Evolutionary conservation across 2,797 vertebrate genomes (phyloP).

Genomic region (Siniperca scherzeri): DNA sequence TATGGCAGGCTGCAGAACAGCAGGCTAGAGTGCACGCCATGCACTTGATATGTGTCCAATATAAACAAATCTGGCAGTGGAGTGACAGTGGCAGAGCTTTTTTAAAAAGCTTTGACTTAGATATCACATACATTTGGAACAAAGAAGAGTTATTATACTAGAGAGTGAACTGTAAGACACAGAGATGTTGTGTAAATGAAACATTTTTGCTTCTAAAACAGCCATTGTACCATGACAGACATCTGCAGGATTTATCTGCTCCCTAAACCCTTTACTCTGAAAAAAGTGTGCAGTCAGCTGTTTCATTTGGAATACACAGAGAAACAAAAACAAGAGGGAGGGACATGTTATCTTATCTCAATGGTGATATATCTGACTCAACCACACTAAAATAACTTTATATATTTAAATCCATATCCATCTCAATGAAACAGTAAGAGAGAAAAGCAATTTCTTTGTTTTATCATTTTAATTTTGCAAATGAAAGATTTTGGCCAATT

Average conservation of each 20-base stretch:
- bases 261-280: conserved; percentile 17
- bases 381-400: not conserved
- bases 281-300: conserved; percentile 41
- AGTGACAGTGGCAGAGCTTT: conserved; percentile 12
- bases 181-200: conserved; percentile 28
- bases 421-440: not conserved
- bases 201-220: conserved; percentile 14
- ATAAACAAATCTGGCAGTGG: conserved; percentile 19
- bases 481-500: conserved; percentile 36
- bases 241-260: conserved; percentile 47
- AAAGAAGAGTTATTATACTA: not conserved
- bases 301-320: conserved; percentile 29
- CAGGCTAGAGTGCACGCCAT: conserved; percentile 23
- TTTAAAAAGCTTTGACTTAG: not conserved
- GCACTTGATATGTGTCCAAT: conserved; percentile 13
- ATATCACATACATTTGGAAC: conserved; percentile 5
- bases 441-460: not conserved
- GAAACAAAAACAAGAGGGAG: conserved; percentile 33
- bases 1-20: conserved; percentile 34
- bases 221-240: conserved; percentile 25
- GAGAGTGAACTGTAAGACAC: not conserved
- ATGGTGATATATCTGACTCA: conserved; percentile 25
- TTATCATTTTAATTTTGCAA: conserved; percentile 20
- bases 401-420: not conserved
- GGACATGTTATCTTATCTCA: conserved; percentile 25